phyloP scores from a whole-genome alignment of 1,140 invertebrate species.

The Leptinotarsa undecemlineata region DNA sequence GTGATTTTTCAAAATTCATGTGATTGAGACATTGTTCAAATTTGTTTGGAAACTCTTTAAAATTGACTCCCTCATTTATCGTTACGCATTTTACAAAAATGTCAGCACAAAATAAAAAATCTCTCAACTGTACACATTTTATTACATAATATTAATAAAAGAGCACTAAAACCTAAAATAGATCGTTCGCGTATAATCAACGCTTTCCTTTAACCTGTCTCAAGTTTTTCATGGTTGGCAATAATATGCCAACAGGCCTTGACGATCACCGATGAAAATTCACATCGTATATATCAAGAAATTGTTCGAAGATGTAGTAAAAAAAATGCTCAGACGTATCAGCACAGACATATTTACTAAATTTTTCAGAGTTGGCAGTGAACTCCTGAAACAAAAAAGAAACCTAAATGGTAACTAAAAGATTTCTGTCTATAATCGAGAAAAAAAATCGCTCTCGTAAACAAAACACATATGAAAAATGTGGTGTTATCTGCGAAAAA shows the following conservation, averaged over 20 bases:
- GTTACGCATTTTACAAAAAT: too few species aligned
- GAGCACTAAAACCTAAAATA: not conserved
- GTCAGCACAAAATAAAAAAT: not conserved
- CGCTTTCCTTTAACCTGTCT: not conserved
- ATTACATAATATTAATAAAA: not conserved
- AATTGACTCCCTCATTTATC: too few species aligned
- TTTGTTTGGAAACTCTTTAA: too few species aligned
- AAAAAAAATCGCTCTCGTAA: not conserved
- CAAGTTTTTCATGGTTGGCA: not conserved
- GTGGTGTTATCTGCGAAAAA: not conserved
- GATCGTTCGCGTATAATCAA: not conserved
- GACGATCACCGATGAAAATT: not conserved
- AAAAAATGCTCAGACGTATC: slow-evolving; percentile 4
- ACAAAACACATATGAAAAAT: not conserved
- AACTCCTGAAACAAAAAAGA: slow-evolving; percentile 31
- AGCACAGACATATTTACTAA: not conserved
- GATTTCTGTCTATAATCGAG: too few species aligned
- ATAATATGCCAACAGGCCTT: not conserved
- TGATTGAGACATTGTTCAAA: too few species aligned
- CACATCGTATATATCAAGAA: slow-evolving; percentile 4
- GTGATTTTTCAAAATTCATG: too few species aligned
- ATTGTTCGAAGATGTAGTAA: slow-evolving; percentile 13
- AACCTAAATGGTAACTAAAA: not conserved
- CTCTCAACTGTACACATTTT: not conserved
- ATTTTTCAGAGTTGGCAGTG: slow-evolving; percentile 32